Evolutionary conservation across 2,113 vertebrate genomes (phyloP).

Genomic region (Gymnarchus niloticus): DNA sequence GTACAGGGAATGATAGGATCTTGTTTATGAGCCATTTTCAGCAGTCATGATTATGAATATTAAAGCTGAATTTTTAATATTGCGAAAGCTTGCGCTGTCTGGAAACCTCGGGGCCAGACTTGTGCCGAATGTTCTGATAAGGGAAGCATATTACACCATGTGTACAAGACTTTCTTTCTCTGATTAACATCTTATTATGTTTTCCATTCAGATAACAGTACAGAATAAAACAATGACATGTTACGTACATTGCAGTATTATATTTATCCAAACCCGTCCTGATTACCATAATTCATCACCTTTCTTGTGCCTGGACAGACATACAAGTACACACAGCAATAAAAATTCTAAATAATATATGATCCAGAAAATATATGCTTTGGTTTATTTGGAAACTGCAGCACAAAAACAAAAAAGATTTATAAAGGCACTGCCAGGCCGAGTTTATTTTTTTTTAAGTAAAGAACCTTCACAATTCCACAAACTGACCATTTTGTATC

Average conservation of each 20-base stretch:
- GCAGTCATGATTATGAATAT: neutral
- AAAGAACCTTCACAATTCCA: neutral
- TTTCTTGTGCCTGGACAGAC: neutral
- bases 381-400: neutral
- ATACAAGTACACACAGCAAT: neutral
- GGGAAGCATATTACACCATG: neutral
- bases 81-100: neutral
- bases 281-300: neutral
- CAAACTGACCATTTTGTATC: neutral
- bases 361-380: neutral
- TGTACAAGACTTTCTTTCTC: neutral
- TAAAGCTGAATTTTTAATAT: neutral
- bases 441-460: too few species aligned
- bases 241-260: neutral
- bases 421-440: too few species aligned
- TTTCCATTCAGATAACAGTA: neutral
- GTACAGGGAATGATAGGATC: neutral
- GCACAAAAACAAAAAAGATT: neutral
- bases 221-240: constrained; percentile 6
- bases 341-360: neutral
- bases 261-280: neutral
- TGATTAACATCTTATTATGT: constrained; percentile 9
- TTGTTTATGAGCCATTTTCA: neutral
- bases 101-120: neutral
- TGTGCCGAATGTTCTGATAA: constrained; percentile 10